Conservation (phyloP, 1,140 invertebrate species). For the Steinernema feltiae region DNA sequence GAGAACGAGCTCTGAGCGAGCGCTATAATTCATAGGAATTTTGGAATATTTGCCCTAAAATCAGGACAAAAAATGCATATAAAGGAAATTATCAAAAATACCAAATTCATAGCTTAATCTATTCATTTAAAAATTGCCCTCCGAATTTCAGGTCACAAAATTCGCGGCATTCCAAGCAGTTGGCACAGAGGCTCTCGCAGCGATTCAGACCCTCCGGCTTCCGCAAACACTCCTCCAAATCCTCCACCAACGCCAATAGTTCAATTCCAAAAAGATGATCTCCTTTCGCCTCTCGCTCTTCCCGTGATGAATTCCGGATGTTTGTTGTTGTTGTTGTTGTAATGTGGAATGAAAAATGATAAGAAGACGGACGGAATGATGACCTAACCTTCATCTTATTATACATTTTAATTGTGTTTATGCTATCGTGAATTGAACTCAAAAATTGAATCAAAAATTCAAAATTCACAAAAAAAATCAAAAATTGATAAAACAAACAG, state of each 20-base stretch:
- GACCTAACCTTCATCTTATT: too few species aligned
- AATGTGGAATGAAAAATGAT: too few species aligned
- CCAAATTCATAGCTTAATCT: slow-evolving; percentile 18
- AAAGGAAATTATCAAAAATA: slow-evolving; percentile 5
- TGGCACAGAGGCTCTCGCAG: slow-evolving; percentile 12
- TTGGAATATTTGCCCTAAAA: too few species aligned
- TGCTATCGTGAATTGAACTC: too few species aligned
- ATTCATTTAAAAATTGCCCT: not conserved
- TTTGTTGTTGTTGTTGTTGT: too few species aligned
- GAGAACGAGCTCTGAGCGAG: too few species aligned
- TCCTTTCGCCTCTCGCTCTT: not conserved
- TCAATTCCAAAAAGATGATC: not conserved
- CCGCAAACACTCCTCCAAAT: not conserved
- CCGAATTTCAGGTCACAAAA: slow-evolving; percentile 25
- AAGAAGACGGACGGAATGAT: too few species aligned
- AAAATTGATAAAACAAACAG: too few species aligned
- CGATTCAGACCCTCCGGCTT: not conserved
- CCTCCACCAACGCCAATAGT: slow-evolving; percentile 4
- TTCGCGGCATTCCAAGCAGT: slow-evolving; percentile 29
- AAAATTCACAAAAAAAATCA: too few species aligned
- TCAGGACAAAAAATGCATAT: not conserved
- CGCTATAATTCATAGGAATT: too few species aligned
- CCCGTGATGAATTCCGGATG: not conserved
- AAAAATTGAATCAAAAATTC: too few species aligned
- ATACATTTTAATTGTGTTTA: too few species aligned